phyloP scores from a whole-genome alignment of 2,797 vertebrate species.

The Sebastes trivittatus region DNA sequence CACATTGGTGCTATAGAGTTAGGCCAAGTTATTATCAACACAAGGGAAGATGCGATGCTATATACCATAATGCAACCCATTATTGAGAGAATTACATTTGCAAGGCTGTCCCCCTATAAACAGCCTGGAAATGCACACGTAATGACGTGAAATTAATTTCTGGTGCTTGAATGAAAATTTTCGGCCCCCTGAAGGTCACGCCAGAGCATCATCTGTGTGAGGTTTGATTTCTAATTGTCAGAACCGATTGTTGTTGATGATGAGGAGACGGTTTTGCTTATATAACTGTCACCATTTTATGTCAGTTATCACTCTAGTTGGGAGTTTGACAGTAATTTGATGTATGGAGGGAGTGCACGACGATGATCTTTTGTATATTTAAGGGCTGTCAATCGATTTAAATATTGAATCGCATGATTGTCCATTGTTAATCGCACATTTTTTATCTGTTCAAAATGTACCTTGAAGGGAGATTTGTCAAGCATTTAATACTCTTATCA shows the following conservation, averaged over 20 bases:
- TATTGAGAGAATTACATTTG: slow-evolving; percentile 49
- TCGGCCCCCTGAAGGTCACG: slow-evolving; percentile 43
- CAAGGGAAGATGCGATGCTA: slow-evolving; percentile 44
- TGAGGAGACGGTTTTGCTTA: slow-evolving; percentile 6
- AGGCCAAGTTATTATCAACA: slow-evolving; percentile 70
- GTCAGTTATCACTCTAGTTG: slow-evolving; percentile 35
- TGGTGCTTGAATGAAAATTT: slow-evolving; percentile 20
- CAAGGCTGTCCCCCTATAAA: not conserved
- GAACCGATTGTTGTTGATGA: slow-evolving; percentile 14
- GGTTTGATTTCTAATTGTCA: slow-evolving; percentile 29
- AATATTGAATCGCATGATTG: no score
- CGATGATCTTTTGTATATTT: not conserved
- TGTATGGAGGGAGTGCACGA: slow-evolving; percentile 1
- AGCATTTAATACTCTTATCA: no score
- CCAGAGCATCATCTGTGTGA: slow-evolving; percentile 6
- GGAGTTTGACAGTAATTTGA: slow-evolving; percentile 48
- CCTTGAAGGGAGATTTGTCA: no score
- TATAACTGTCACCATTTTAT: slow-evolving; percentile 34
- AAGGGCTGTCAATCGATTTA: no score
- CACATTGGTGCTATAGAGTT: slow-evolving; percentile 62
- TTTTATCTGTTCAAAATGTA: no score
- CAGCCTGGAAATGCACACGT: slow-evolving; percentile 12
- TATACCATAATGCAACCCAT: slow-evolving; percentile 40
- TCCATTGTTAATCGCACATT: no score
- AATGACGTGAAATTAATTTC: slow-evolving; percentile 24